Conservation (phyloP, 2,797 vertebrate genomes). For the Etheostoma perlongum region DNA sequence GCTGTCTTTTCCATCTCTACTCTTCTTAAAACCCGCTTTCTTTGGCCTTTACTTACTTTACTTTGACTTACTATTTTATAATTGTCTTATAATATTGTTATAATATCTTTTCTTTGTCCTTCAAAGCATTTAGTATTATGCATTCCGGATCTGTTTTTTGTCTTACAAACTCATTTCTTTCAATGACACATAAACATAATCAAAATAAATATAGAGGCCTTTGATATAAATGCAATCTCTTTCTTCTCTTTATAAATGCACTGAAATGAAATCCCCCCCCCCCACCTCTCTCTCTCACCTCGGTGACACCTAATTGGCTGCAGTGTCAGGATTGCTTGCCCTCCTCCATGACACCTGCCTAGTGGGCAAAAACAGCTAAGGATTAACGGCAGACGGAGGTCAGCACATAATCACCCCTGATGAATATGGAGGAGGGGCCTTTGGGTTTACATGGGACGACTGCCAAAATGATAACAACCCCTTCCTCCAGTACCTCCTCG, state of each 20-base stretch:
- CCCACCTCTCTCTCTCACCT: constrained; percentile 8
- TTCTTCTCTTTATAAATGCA: no score
- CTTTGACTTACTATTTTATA: neutral
- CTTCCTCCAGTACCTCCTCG: constrained; percentile 45
- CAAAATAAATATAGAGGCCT: neutral
- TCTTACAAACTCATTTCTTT: neutral
- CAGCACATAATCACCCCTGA: constrained; percentile 72
- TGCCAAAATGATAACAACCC: constrained; percentile 74
- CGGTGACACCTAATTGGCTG: constrained; percentile 53
- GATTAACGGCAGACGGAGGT: constrained; percentile 66
- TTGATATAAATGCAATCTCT: neutral
- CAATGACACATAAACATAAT: neutral
- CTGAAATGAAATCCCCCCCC: no score
- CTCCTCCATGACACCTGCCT: constrained; percentile 50
- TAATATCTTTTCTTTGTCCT: no score
- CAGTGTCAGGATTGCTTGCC: constrained; percentile 46
- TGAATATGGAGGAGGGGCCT: constrained; percentile 78
- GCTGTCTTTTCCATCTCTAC: neutral
- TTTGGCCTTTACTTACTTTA: neutral
- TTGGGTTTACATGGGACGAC: constrained; percentile 65
- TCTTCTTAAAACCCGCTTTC: neutral
- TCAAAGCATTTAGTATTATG: neutral
- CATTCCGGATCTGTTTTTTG: neutral
- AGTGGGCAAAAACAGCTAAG: constrained; percentile 55
- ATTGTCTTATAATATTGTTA: no score